Evolutionary conservation across 2,888 invertebrate genomes (phyloP), one percentile per base, ranked within the genome.

Genomic region (Cataglyphis rosenhaueri): DNA sequence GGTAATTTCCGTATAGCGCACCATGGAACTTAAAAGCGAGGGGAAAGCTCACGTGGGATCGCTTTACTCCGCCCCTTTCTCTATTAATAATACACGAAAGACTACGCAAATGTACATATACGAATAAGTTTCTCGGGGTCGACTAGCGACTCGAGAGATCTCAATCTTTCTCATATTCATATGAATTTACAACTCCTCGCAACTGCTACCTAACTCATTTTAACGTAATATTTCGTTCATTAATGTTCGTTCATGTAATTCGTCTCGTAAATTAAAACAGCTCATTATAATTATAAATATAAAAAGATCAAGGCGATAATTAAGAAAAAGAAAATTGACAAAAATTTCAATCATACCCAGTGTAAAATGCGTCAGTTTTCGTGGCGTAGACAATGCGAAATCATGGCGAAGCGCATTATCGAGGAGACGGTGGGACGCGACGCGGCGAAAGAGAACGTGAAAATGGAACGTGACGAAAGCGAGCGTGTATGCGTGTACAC

Each of bases 381-480:
- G 38, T 12, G 32, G 61, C 83, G 83, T 86, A 86, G 90, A 92
- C 90, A 90, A 89, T 18, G 92, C 89, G 88, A 86, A 90, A 91
- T 91, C 89, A 87, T 88, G 89, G 90, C 89, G 84, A 89, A 91
- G 87, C 88, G 89, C 91, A 92, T 92, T 92, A 92, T 91, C 91
- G 90, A 89, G 90, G 90, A 88, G 86, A 84, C 84, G 68, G 68
- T 29, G 48, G n/a, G 48, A 5, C n/a, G 57, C 88, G 83, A 73
- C 59, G 85, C 74, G 83, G 82, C 44, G 88, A 83, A 88, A 86
- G 75, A 84, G 87, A 66, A 70, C 6, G 68, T 70, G 81, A 61
- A 78, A 74, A 75, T 76, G 70, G 83, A 48, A 59, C 70, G 61
- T 64, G 75, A 75, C 44, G 81, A 75, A 76, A 59, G 38, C n/a